phyloP scores from a whole-genome alignment of 2,888 invertebrate species.

The Lasioglossum marginatum region DNA sequence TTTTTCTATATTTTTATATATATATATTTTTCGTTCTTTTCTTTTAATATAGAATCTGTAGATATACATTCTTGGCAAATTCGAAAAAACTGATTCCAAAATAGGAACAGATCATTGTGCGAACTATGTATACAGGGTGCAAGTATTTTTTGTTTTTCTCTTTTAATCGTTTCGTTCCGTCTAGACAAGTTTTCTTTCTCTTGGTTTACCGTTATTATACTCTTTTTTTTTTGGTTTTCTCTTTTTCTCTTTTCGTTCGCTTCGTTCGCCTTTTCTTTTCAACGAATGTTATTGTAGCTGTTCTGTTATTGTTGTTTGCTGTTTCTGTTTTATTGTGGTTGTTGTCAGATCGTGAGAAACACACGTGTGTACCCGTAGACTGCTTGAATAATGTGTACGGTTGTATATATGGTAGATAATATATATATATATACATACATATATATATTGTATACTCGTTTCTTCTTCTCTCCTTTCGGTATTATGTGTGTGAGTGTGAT shows the following conservation, averaged over 20 bases:
- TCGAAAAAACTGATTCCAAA: constrained; percentile 81
- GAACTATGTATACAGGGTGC: constrained; percentile 82
- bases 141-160: constrained; percentile 69
- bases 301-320: constrained; percentile 23
- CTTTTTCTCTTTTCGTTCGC: constrained; percentile 11
- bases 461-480: constrained; percentile 39
- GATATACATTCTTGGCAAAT: constrained; percentile 80
- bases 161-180: constrained; percentile 26
- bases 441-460: constrained; percentile 38
- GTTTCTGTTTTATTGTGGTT: constrained; percentile 35
- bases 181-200: background rate
- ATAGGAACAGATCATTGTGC: constrained; percentile 82
- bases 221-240: background rate
- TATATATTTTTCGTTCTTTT: constrained; percentile 22
- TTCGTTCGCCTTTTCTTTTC: constrained; percentile 22
- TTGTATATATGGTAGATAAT: constrained; percentile 1
- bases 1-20: constrained; percentile 62
- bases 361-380: constrained; percentile 48
- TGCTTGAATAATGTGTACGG: constrained; percentile 29
- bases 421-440: constrained; percentile 50
- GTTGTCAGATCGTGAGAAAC: constrained; percentile 53
- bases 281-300: constrained; percentile 20
- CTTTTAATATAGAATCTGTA: constrained; percentile 71
- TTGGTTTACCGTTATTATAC: constrained; percentile 8
- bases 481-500: constrained; percentile 32